A percentile compares a stretch with the other conserved stretches of the same genome.
Evolutionary conservation across 2,888 invertebrate genomes (phyloP).

Genomic region (Amphimallon solstitiale): DNA sequence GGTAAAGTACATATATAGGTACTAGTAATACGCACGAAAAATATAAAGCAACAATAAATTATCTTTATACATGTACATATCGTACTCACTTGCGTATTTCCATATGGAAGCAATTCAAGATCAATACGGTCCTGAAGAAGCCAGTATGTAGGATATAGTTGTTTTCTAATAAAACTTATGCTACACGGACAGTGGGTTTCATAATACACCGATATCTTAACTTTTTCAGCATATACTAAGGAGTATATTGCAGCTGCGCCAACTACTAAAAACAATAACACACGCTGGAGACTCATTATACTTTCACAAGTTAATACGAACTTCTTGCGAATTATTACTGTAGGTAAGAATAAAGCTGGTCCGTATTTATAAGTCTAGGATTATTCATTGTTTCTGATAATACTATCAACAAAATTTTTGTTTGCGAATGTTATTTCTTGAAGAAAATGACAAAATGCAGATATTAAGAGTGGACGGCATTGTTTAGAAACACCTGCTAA

Average conservation of each 20-base stretch:
- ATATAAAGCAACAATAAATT: too few species aligned
- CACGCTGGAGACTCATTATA: neutral
- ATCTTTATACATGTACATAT: neutral
- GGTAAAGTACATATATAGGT: too few species aligned
- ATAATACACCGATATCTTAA: conserved; percentile 65
- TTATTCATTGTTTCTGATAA: neutral
- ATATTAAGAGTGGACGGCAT: too few species aligned
- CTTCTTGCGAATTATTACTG: conserved; percentile 41
- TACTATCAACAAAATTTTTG: neutral
- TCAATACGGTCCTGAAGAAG: conserved; percentile 57
- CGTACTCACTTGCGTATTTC: conserved; percentile 64
- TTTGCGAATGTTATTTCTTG: neutral
- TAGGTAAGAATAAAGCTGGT: neutral
- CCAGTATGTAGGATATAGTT: conserved; percentile 62
- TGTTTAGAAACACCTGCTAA: neutral
- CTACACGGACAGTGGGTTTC: conserved; percentile 69
- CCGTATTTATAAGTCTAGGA: neutral
- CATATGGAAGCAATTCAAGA: conserved; percentile 65
- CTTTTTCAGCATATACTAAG: neutral
- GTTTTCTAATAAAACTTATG: conserved; percentile 61
- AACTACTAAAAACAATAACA: neutral
- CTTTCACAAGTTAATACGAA: neutral
- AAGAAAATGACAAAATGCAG: neutral
- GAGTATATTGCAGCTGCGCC: conserved; percentile 4
- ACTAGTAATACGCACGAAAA: too few species aligned